Evolutionary conservation across 2,888 invertebrate species (phyloP), one percentile per base, ranked within the genome.

Genomic region (Keiferia lycopersicella): DNA sequence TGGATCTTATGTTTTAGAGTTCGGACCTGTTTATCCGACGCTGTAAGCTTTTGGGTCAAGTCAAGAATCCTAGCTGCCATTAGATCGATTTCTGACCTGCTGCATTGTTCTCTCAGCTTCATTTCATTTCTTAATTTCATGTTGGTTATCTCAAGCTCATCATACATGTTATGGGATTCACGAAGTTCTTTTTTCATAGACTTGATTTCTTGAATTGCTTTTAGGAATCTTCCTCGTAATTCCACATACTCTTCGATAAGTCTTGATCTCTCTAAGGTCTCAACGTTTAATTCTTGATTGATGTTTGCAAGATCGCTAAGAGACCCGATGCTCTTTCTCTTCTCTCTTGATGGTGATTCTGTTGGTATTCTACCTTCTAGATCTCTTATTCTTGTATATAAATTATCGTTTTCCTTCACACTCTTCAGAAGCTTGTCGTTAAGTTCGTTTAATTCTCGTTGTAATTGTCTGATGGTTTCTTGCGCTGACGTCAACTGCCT

Each of bases 61-160:
- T 97, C 96, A 78, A 97, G 95, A 66, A 98, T 95, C 61, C 97
- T 93, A 26, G 95, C 95, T 0, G 96, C 96, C 95, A 98, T 95
- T 74, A 97, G 87, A 68, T 95, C 94, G 50, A 96, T 93, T 82
- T 97, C 96, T 0, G 95, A 95, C 69, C 93, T 89, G 71, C 94
- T 94, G 63, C 94, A 93, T 71, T 95, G 94, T 69, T 93, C 93
- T 66, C 93, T 87, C 0, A 93, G 82, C 66, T 94, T 94, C 76
- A 96, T 91, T 76, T 96, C 96, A 75, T 96, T 95, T 67, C 94
- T 94, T 61, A 96, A 88, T 63, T 95, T 95, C 70, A 95, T 93
- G 74, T 96, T 95, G n/a, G 95, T 94, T 63, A 97, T 88, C 79
- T 97, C 97, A 45, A 97, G 86, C 73, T 95, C 95, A 76, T 97